Base-by-base conservation (phyloP, 2,888 invertebrate species). In the Amphipyra berbera region DNA sequence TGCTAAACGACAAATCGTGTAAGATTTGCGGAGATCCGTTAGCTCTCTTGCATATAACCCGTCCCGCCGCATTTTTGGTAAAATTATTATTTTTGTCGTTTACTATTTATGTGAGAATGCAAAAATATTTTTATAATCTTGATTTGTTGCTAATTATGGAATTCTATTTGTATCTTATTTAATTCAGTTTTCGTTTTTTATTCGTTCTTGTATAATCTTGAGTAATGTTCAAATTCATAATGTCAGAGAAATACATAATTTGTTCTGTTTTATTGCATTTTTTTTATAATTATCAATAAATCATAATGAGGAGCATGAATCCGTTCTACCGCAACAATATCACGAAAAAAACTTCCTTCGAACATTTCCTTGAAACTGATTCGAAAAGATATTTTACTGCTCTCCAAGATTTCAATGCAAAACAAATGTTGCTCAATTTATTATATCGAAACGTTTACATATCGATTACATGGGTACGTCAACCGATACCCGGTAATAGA, bases 1-100 rank as follows among this genome's bases (percentile, higher is more conserved):
- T 82, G 80, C 73, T 84, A 82, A 84, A 76, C 65, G 68, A 75
- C 60, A 79, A 72, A 76, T 77, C 76, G 63, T 79, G 82, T 64
- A 69, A 57, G 57, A 68, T 70, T 71, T 55, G 61, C 61, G 47
- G 41, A 74, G 65, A 71, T 69, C 76, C 75, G 78, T 82, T 78
- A 79, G 21, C 58, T 38, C 47, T 50, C 45, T 66, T 68, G 59
- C 55, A 55, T 53, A 66, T 21, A 70, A 72, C 72, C 66, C 44
- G 76, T 66, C 54, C n/a, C 50, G 33, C 61, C 47, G 46, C 61
- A 73, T 74, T 76, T 71, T 67, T 74, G 47, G 48, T 38, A 37
- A 53, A 42, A 64, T 48, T 56, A 50, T 68, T 13, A 38, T 65
- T 56, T 53, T 57, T 9, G 21, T 48, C 37, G 33, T 21, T 15